phyloP scores from a whole-genome alignment of 1,140 invertebrate species.

The Galleria mellonella region DNA sequence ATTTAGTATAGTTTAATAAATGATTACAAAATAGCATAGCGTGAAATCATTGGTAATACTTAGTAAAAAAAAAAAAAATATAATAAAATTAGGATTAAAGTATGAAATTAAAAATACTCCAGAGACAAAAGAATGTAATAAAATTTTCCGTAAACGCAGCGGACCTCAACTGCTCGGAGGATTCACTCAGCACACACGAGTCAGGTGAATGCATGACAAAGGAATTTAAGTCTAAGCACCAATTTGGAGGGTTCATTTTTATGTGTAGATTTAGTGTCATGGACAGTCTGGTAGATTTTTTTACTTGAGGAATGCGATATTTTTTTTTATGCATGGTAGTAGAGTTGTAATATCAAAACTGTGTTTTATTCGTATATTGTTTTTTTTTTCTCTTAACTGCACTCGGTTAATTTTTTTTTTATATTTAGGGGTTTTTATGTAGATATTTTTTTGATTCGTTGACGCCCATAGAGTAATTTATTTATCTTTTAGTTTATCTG shows the following conservation, averaged over 20 bases:
- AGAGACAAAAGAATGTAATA: constrained; percentile 15
- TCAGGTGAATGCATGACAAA: constrained; percentile 78
- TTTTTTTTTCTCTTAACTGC: too few species aligned
- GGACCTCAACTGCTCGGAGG: constrained; percentile 85
- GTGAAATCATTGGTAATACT: too few species aligned
- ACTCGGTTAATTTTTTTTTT: too few species aligned
- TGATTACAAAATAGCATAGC: too few species aligned
- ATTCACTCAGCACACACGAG: constrained; percentile 84
- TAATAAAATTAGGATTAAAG: too few species aligned
- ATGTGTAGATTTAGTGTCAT: constrained; percentile 34
- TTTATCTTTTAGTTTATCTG: too few species aligned
- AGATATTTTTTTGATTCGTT: too few species aligned
- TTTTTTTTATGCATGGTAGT: constrained; percentile 17
- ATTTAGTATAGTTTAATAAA: too few species aligned
- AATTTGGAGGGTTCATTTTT: constrained; percentile 32
- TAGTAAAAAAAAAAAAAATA: too few species aligned
- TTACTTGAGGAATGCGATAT: constrained; percentile 8
- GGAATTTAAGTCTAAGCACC: constrained; percentile 26
- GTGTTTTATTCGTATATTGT: too few species aligned
- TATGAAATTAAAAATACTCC: constrained; percentile 1
- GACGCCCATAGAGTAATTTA: too few species aligned
- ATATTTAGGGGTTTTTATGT: not conserved
- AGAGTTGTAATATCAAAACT: not conserved
- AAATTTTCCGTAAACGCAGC: constrained; percentile 72
- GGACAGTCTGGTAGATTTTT: not conserved